Evolutionary conservation across 1,140 invertebrate genomes (phyloP).

Genomic region (Pogonomyrmex barbatus): DNA sequence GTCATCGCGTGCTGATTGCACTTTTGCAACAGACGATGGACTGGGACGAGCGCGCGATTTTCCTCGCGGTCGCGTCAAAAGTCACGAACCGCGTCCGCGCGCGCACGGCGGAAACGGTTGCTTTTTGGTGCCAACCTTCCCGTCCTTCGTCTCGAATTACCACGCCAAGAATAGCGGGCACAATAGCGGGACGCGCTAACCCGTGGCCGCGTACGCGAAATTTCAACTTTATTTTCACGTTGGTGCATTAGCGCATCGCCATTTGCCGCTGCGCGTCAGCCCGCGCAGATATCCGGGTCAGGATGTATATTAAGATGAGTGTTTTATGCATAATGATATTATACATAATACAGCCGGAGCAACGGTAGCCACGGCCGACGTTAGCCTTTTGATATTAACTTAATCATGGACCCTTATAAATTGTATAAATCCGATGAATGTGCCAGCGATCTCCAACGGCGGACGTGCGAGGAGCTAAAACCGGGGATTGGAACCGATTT

Average conservation of each 20-base stretch:
- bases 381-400: slow-evolving; percentile 23
- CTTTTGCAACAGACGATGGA: not conserved
- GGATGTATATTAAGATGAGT: slow-evolving; percentile 42
- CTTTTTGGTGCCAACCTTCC: slow-evolving; percentile 54
- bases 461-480: not conserved
- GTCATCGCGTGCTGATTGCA: slow-evolving; percentile 48
- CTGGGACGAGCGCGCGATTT: slow-evolving; percentile 42
- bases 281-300: slow-evolving; percentile 8
- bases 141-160: slow-evolving; percentile 58
- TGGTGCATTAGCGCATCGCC: slow-evolving; percentile 30
- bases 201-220: slow-evolving; percentile 10
- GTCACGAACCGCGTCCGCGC: slow-evolving; percentile 50
- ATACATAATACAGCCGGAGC: not conserved
- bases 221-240: slow-evolving; percentile 60
- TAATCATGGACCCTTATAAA: slow-evolving; percentile 26
- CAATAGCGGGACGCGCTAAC: slow-evolving; percentile 49
- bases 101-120: slow-evolving; percentile 28
- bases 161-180: slow-evolving; percentile 50
- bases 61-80: slow-evolving; percentile 33
- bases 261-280: no score
- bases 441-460: not conserved
- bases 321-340: slow-evolving; percentile 20
- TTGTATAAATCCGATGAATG: slow-evolving; percentile 9
- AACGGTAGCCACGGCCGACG: not conserved
- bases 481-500: not conserved